Evolutionary conservation across 1,140 invertebrate species (phyloP).

Genomic region (Homarus americanus): DNA sequence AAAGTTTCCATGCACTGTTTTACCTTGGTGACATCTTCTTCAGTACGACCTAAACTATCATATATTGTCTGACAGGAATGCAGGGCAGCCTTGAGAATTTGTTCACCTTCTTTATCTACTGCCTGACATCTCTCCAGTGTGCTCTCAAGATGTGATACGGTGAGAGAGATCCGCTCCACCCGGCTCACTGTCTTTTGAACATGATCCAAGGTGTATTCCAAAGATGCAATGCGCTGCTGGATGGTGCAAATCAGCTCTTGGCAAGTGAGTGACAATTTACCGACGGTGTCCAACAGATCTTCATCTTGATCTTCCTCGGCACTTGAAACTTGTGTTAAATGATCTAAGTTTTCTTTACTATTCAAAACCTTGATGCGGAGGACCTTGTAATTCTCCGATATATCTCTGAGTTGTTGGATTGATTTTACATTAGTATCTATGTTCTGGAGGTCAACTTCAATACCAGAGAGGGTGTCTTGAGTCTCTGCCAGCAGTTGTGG

Average conservation of each 20-base stretch:
- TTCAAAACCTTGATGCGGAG: conserved; percentile 72
- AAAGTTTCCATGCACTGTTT: conserved; percentile 72
- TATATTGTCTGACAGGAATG: conserved; percentile 73
- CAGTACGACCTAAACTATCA: conserved; percentile 67
- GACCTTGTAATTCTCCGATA: conserved; percentile 73
- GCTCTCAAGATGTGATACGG: conserved; percentile 71
- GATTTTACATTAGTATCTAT: conserved; percentile 74
- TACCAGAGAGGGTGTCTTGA: conserved; percentile 65
- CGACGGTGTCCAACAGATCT: conserved; percentile 61
- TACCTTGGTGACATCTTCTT: conserved; percentile 71
- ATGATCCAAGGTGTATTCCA: conserved; percentile 72
- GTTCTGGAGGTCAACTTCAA: conserved; percentile 69
- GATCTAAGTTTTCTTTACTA: conserved; percentile 73
- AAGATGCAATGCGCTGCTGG: conserved; percentile 71
- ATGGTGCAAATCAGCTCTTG: conserved; percentile 73
- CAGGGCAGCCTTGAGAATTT: conserved; percentile 72
- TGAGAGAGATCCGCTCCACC: conserved; percentile 74
- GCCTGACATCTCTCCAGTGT: conserved; percentile 71
- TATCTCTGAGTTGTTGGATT: conserved; percentile 70
- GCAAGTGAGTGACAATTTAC: conserved; percentile 68
- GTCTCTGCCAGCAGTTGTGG: conserved; percentile 72
- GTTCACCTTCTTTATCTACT: conserved; percentile 73
- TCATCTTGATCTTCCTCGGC: conserved; percentile 70
- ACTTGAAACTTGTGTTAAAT: conserved; percentile 68
- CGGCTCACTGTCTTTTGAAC: conserved; percentile 72